Percentiles rank a stretch among this genome's conserved stretches.
Conservation (phyloP, 2,797 vertebrate species). For the Pangasius larnaudii region DNA sequence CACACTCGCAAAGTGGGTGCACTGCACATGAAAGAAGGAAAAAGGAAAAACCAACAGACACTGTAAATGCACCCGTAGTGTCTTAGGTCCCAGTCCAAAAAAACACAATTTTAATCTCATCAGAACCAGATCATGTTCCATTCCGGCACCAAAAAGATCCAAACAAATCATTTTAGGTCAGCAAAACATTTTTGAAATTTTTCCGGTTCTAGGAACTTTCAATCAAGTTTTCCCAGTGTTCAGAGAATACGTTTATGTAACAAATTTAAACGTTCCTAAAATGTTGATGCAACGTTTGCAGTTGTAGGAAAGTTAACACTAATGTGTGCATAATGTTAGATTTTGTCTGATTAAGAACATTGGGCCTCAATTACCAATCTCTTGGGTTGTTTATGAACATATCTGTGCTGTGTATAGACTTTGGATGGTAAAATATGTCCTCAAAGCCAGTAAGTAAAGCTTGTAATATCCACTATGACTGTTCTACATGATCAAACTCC, state of each 20-base stretch:
- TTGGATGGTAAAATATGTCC: neutral
- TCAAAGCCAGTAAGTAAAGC: neutral
- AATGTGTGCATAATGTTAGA: neutral
- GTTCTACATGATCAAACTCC: neutral
- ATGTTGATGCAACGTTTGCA: neutral
- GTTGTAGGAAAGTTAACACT: neutral
- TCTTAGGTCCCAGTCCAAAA: neutral
- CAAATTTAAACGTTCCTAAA: neutral
- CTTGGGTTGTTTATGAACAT: neutral
- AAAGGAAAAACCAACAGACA: neutral
- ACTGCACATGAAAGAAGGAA: neutral
- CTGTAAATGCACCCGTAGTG: neutral
- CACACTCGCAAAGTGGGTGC: neutral
- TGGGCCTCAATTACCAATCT: neutral
- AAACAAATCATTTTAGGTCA: neutral
- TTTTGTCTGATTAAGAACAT: neutral
- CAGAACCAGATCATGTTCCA: slow-evolving; percentile 1
- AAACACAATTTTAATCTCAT: neutral
- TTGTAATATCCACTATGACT: neutral
- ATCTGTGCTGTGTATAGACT: neutral
- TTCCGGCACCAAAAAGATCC: neutral
- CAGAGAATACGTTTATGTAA: neutral
- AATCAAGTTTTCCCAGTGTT: neutral
- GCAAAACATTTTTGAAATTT: neutral
- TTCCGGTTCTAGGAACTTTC: neutral